Percentiles rank a stretch among this genome's conserved stretches.
Evolutionary conservation across 2,888 invertebrate genomes (phyloP).

Genomic region (Pseudanteris insignis): DNA sequence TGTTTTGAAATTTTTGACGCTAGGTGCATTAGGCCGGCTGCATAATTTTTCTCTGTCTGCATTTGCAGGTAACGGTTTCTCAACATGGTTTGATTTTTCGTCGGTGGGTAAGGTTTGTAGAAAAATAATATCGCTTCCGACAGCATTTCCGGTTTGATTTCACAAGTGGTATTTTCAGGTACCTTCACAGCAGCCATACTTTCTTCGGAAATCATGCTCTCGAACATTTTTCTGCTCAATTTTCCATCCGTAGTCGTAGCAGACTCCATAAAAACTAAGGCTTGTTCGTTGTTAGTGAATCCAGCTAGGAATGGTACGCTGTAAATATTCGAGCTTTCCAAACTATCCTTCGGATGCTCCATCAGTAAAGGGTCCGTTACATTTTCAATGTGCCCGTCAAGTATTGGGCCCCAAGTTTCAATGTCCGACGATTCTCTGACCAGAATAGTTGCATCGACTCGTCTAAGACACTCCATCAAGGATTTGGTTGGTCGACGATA

Average conservation of each 20-base stretch:
- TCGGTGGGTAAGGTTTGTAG: slow-evolving; percentile 76
- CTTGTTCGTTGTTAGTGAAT: slow-evolving; percentile 85
- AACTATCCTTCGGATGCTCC: slow-evolving; percentile 73
- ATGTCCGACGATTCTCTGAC: slow-evolving; percentile 69
- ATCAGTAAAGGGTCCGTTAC: slow-evolving; percentile 74
- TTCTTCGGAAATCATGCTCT: slow-evolving; percentile 72
- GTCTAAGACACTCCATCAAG: slow-evolving; percentile 76
- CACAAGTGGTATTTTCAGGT: slow-evolving; percentile 62
- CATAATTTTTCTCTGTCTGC: slow-evolving; percentile 79
- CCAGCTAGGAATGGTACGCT: slow-evolving; percentile 80
- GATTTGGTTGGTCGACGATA: slow-evolving; percentile 74
- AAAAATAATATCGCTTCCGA: slow-evolving; percentile 80
- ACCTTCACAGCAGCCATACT: slow-evolving; percentile 48
- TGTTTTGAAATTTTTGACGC: slow-evolving; percentile 74
- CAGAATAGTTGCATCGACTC: slow-evolving; percentile 71
- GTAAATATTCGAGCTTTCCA: slow-evolving; percentile 72
- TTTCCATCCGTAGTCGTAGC: slow-evolving; percentile 71
- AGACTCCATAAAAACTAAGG: slow-evolving; percentile 70
- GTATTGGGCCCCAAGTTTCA: slow-evolving; percentile 81
- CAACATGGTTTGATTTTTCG: slow-evolving; percentile 71
- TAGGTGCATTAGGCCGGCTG: slow-evolving; percentile 76
- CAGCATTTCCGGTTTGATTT: slow-evolving; percentile 59
- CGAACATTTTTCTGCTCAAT: slow-evolving; percentile 72
- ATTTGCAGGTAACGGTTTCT: slow-evolving; percentile 76
- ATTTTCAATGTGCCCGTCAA: too few species aligned